Evolutionary conservation across 2,888 invertebrate species (phyloP).

Genomic region (Limnephilus lunatus): DNA sequence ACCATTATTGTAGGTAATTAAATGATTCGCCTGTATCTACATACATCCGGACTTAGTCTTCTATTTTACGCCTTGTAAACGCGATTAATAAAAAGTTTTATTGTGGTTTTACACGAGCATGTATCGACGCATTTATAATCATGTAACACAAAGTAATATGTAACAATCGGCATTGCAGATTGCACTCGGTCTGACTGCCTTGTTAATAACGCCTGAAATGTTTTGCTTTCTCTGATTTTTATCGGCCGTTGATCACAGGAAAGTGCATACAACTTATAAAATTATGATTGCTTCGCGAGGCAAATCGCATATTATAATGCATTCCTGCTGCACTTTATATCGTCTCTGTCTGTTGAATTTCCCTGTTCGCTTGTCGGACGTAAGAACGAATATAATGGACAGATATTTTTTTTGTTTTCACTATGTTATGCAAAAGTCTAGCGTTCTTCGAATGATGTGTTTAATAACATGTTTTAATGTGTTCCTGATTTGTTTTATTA

Average conservation of each 20-base stretch:
- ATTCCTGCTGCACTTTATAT: background rate
- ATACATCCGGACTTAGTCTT: no score
- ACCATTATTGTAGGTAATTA: no score
- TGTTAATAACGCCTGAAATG: background rate
- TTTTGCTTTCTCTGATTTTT: background rate
- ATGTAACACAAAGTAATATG: background rate
- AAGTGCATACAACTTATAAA: background rate
- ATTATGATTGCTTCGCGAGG: background rate
- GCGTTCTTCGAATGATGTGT: background rate
- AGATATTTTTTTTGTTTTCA: background rate
- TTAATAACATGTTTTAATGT: background rate
- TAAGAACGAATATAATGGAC: background rate
- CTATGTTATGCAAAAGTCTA: background rate
- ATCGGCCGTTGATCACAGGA: background rate
- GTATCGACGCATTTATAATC: background rate
- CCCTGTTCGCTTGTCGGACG: background rate
- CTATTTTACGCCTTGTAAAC: background rate
- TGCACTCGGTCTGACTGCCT: background rate
- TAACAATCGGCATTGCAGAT: background rate
- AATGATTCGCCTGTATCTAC: no score
- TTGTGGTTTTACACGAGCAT: background rate
- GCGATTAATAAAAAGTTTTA: background rate
- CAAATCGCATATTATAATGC: background rate
- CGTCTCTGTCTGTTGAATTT: background rate
- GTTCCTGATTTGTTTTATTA: no score